Percentiles rank a stretch among this genome's conserved stretches.
These are phyloP conservation scores for Lepus townsendii DNA, from an alignment of 2,797 vertebrate species.

Conservation along the genomic window DNA sequence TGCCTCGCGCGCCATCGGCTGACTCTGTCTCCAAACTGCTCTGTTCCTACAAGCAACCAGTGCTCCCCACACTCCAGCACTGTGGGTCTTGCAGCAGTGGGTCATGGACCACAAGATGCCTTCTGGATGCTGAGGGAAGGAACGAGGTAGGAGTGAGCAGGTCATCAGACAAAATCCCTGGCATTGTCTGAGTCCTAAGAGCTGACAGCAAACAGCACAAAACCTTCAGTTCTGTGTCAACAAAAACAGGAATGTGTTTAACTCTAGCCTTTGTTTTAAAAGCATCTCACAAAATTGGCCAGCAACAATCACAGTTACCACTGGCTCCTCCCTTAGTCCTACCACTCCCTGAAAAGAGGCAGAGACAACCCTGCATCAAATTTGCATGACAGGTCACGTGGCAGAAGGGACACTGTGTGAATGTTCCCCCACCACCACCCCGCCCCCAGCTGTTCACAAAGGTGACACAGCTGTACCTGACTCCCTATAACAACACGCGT, in stretches of 20 bases:
- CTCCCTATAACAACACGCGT: not conserved
- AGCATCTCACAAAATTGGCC: not conserved
- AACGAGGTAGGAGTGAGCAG: not conserved
- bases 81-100: not conserved
- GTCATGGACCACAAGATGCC: not conserved
- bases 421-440: too few species aligned
- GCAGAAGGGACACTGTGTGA: not conserved
- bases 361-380: not conserved
- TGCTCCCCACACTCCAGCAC: not conserved
- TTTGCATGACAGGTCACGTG: not conserved
- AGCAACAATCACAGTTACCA: not conserved
- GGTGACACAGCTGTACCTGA: not conserved
- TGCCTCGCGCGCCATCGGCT: too few species aligned
- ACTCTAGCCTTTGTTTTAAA: not conserved
- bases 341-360: not conserved
- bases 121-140: not conserved
- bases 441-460: not conserved
- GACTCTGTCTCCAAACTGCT: not conserved
- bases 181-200: not conserved
- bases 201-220: not conserved
- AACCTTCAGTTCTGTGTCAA: not conserved
- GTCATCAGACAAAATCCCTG: not conserved
- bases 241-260: not conserved
- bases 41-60: accelerated
- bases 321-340: not conserved